Conservation (phyloP, 2,113 vertebrate species). For the Tympanuchus pallidicinctus region DNA sequence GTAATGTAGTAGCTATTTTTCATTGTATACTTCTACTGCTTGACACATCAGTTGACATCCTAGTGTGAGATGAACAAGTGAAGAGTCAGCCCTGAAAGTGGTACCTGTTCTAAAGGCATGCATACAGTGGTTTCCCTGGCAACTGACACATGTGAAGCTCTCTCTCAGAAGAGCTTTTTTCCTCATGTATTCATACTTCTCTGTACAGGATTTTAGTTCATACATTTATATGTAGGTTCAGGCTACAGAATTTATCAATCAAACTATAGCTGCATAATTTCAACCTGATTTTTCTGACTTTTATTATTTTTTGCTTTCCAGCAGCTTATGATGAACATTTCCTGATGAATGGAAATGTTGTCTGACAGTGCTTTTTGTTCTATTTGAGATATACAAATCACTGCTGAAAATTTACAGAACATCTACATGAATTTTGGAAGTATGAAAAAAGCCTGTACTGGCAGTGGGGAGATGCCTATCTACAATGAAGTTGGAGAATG, state of each 20-base stretch:
- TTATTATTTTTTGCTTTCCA: slow-evolving; percentile 12
- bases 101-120: not conserved
- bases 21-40: not conserved
- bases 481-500: not conserved
- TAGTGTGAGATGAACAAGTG: not conserved
- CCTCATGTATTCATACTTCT: not conserved
- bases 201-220: not conserved
- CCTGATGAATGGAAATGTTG: not conserved
- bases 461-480: not conserved
- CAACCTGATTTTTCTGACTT: not conserved
- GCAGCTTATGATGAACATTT: not conserved
- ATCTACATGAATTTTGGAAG: not conserved
- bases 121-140: not conserved
- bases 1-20: not conserved
- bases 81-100: not conserved
- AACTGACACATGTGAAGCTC: not conserved
- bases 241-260: slow-evolving; percentile 28
- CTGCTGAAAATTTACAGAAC: not conserved
- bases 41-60: not conserved
- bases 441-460: not conserved
- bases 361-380: not conserved
- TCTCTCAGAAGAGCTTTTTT: not conserved
- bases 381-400: not conserved
- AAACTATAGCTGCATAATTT: not conserved
- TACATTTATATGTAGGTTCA: not conserved